phyloP scores from a whole-genome alignment of 2,888 invertebrate genomes.

The Aleiodes testaceus region DNA sequence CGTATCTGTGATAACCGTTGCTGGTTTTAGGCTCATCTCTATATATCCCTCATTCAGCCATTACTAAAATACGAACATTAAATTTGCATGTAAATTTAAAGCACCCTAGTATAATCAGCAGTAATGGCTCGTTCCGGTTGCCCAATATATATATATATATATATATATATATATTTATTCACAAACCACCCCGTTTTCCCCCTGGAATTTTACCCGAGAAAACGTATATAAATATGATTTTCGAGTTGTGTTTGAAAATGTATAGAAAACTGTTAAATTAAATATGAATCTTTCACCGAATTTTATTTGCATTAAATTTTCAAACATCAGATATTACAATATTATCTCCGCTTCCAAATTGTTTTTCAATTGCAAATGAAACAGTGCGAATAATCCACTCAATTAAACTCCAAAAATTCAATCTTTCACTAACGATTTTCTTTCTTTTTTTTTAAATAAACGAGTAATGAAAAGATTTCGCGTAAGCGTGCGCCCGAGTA shows the following conservation, averaged over 20 bases:
- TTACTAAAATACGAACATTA: slow-evolving; percentile 34
- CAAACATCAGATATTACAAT: slow-evolving; percentile 3
- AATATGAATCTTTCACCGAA: slow-evolving; percentile 20
- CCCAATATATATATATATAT: slow-evolving; percentile 6
- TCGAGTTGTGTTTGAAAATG: slow-evolving; percentile 19
- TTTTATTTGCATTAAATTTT: slow-evolving; percentile 18
- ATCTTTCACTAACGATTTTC: too few species aligned
- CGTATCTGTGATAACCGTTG: slow-evolving; percentile 25
- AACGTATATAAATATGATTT: slow-evolving; percentile 28
- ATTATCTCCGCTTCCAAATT: slow-evolving; percentile 10
- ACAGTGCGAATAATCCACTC: slow-evolving; percentile 14
- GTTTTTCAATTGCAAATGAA: neutral
- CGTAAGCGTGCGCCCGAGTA: neutral
- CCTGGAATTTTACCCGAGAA: neutral
- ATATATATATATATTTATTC: neutral
- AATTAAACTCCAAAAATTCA: too few species aligned
- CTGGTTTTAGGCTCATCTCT: slow-evolving; percentile 29
- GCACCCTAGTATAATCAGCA: slow-evolving; percentile 34
- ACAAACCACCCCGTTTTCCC: neutral
- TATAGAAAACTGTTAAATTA: slow-evolving; percentile 20
- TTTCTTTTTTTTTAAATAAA: too few species aligned
- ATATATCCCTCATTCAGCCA: slow-evolving; percentile 35
- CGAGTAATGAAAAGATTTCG: neutral
- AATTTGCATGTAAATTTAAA: slow-evolving; percentile 36
- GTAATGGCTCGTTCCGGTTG: slow-evolving; percentile 30